Evolutionary conservation across 30 jellyfish, hydroid and myxozoan species (phyloP).

Genomic region (Catostylus mosaicus): DNA sequence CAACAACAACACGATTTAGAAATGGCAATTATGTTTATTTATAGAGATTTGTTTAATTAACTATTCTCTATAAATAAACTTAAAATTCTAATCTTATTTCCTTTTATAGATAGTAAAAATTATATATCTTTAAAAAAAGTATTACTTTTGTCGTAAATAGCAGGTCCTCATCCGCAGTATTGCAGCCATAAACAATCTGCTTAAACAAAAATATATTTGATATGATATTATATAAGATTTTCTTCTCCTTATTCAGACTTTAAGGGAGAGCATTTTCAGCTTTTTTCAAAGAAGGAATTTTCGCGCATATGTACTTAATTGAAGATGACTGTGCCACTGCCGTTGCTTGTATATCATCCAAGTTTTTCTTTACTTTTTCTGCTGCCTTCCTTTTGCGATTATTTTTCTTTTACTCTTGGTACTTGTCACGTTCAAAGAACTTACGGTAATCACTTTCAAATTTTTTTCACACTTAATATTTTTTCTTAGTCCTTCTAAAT

Average conservation of each 20-base stretch:
- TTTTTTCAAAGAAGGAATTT: constrained; percentile 19
- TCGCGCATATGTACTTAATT: constrained; percentile 38
- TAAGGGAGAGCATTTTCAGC: constrained; percentile 59
- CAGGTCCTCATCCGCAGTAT: constrained; percentile 24
- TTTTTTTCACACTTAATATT: not conserved
- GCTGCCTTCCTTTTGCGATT: constrained; percentile 8
- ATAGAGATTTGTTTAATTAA: constrained; percentile 9
- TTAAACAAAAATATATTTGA: too few species aligned
- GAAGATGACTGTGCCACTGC: constrained; percentile 4
- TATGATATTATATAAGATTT: too few species aligned
- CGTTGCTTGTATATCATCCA: not conserved
- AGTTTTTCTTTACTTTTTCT: constrained; percentile 4
- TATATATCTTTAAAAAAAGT: not conserved
- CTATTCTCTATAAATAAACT: constrained; percentile 13
- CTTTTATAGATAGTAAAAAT: not conserved
- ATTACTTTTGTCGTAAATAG: not conserved
- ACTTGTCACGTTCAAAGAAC: not conserved
- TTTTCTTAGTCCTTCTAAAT: not conserved
- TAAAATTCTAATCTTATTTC: not conserved
- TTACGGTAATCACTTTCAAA: not conserved
- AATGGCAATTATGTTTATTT: constrained; percentile 18
- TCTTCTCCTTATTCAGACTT: constrained; percentile 38
- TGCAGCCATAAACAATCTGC: too few species aligned
- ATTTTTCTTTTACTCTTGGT: constrained; percentile 1
- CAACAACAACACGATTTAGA: constrained; percentile 37